Base-by-base conservation (phyloP, 2,113 vertebrate genomes). In the Zootoca vivipara region DNA sequence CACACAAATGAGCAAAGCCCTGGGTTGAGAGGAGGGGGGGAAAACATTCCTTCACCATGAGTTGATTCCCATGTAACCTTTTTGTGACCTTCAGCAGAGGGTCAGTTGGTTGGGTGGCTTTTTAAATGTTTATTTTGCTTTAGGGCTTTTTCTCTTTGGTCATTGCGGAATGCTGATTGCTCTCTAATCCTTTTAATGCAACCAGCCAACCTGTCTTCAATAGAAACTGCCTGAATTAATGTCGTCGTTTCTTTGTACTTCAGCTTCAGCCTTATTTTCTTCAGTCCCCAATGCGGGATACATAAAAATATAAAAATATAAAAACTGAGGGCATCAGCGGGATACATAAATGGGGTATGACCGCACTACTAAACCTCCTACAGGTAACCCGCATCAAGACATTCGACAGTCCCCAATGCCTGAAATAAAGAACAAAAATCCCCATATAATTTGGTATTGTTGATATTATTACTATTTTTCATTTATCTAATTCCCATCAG, bases 41-140 rank as follows among this genome's bases (percentile, higher is more conserved):
- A 52, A 79, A 86, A 22, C n/a, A 38, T 35, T 64, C 33, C 33
- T 38, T 65, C 12, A 33, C 38, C 67, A 38, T n/a, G 26, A n/a
- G 4, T 70, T 52, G 78, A 81, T 18, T 87, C 78, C 10, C 30
- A 20, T 10, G n/a, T 81, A 46, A 72, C 33, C 26, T 87, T 62
- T 74, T n/a, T 15, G 70, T 74, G 69, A 87, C 79, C 5, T 64
- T 33, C 69, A 81, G 35, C 20, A 46, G 35, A n/a, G 33, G 79
- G 52, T 82, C 52, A 80, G 18, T 64, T 64, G 24, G 70, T 64
- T 74, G 58, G 58, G 42, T 24, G 18, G 65, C 38, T 70, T 58
- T 80, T 56, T 26, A 56, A 75, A 87, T 82, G 35, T 33, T 87
- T 87, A 64, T 87, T 80, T 82, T 72, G 78, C 35, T 81, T 74